phyloP scores from a whole-genome alignment of 2,113 vertebrate species.

The Neopipo cinnamomea region DNA sequence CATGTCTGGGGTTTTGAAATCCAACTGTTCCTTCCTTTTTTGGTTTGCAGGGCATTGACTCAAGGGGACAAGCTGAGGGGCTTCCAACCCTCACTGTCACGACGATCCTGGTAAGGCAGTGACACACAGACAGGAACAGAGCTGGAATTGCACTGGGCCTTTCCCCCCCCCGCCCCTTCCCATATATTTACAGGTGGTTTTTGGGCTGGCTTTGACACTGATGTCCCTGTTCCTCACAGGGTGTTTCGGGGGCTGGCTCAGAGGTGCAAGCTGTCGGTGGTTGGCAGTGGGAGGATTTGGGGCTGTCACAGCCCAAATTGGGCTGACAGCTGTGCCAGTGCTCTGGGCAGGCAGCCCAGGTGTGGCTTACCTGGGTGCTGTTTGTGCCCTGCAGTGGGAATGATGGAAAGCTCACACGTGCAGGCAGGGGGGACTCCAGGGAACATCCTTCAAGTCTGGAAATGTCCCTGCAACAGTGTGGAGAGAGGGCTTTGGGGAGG shows the following conservation, averaged over 20 bases:
- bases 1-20: accelerated
- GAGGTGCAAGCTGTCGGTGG: not conserved
- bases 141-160: not conserved
- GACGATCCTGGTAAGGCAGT: conserved; percentile 79
- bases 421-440: not conserved
- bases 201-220: accelerated
- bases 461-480: accelerated
- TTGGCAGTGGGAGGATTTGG: not conserved
- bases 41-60: not conserved
- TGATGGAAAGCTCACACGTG: not conserved
- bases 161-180: accelerated
- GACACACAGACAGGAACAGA: accelerated
- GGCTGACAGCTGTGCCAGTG: not conserved
- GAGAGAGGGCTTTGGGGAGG: not conserved
- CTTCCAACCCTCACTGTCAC: conserved; percentile 76
- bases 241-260: not conserved
- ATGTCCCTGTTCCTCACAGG: not conserved
- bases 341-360: accelerated
- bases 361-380: accelerated
- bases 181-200: accelerated
- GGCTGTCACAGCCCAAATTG: not conserved
- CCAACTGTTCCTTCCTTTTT: not conserved
- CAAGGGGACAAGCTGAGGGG: not conserved
- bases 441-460: not conserved
- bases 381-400: not conserved